Base-by-base conservation (phyloP, 2,797 vertebrate species). In the Micropoecilia bifurca region DNA sequence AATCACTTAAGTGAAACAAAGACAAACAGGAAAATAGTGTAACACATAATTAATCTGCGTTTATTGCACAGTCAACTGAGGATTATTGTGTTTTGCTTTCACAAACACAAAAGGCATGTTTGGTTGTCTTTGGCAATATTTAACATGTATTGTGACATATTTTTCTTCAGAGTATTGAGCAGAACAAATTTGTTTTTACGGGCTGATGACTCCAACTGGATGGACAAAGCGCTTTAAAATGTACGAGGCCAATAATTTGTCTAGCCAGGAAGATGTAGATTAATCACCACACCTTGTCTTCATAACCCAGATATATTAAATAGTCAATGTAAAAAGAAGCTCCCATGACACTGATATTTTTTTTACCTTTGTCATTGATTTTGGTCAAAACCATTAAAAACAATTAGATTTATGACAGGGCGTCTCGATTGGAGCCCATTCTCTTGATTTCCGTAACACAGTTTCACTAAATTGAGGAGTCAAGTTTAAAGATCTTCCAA, bases 1-100 rank as follows among this genome's bases (percentile, higher is more conserved):
- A 87, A 90, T 88, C 79, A 83, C 82, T 81, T 50, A 71, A 84
- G 80, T 80, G 75, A 87, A 90, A 88, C 78, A 85, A 86, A 86
- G 76, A 61, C 63, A 87, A 33, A 61, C 84, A 87, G 78, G 36
- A 41, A 76, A 81, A 83, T 78, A 75, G 72, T 55, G 39, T 41
- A 33, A 84, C 63, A 61, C 82, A 84, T 84, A 81, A 81, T 82
- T 82, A 71, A 84, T 86, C 76, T 50, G 8, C 69, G 79, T 83
- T 79, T 28, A 81, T 74, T 25, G 39, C 39, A 72, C 45, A 69
- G 74, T 73, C 30, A 6, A 18, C 25, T 13, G 39, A 66, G 66
- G 10, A 81, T 71, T 43, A 41, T 55, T 47, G 71, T 22, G 45
- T 69, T 61, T 78, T 36, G 4, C 61, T 50, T 72, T 33, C 33